Evolutionary conservation across 2,113 vertebrate genomes (phyloP).

Genomic region (Elephantulus edwardii): DNA sequence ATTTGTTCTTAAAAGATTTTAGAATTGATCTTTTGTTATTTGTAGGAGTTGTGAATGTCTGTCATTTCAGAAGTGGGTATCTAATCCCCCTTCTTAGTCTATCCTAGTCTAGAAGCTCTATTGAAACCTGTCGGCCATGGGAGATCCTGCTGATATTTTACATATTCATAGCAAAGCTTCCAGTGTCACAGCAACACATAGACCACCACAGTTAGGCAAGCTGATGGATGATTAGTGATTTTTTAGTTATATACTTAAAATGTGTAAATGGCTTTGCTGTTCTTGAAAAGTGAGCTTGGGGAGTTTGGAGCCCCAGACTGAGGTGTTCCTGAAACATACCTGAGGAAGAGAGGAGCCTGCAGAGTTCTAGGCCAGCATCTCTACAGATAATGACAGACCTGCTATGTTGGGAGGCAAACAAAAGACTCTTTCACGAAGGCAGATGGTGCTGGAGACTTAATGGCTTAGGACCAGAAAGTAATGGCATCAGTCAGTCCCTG

Average conservation of each 20-base stretch:
- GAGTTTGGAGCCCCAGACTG: neutral
- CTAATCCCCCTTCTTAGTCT: no score
- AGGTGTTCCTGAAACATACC: neutral
- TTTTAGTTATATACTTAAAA: neutral
- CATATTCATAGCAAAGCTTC: no score
- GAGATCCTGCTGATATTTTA: no score
- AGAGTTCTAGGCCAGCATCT: neutral
- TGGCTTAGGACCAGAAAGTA: neutral
- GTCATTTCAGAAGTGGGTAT: no score
- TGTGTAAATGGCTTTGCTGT: neutral
- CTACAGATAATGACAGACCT: neutral
- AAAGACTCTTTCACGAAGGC: neutral
- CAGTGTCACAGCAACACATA: no score
- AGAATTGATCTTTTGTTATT: no score
- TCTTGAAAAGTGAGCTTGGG: neutral
- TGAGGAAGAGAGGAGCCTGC: neutral
- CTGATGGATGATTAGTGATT: no score
- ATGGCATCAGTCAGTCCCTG: neutral
- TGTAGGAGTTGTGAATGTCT: no score
- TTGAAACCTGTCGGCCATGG: no score
- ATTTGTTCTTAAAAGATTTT: no score
- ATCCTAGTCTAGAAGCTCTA: no score
- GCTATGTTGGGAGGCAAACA: neutral
- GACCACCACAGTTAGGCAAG: no score
- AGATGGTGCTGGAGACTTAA: neutral